Base-by-base conservation (phyloP, 2,113 vertebrate genomes). In the Pollimyrus isidori region DNA sequence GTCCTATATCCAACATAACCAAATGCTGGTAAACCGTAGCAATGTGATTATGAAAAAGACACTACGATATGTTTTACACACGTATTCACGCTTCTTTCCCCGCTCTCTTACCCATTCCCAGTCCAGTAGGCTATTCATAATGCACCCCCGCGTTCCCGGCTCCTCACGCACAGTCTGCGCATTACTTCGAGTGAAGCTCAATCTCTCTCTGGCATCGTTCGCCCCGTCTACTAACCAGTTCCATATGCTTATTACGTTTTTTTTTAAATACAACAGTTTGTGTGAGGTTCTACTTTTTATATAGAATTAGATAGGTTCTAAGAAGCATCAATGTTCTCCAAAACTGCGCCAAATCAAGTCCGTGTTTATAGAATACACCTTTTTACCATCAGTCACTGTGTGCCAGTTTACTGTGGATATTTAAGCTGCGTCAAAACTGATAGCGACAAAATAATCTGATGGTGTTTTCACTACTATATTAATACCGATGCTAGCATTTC, bases 161-260 rank as follows among this genome's bases (percentile, higher is more conserved):
- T 56, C 69, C 62, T 76, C 87, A 62, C 56, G 49, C 46, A 52
- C 49, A 90, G 45, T 91, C 88, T 39, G 13, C 87, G 56, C 88
- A n/a, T 85, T 88, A 88, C 52, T 73, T 52, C 35, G 45, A 73
- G 62, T 52, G 50, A 84, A 91, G 87, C 91, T 89, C 89, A 83
- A 92, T 95, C 53, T 9, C 56, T 58, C 21, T 62, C 86, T 92
- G 92, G 89, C 89, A 90, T 92, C 90, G 91, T 89, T 90, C 90
- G 91, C 92, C 91, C 88, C 91, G 91, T 93, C 90, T 93, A 91
- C 90, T 95, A 95, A 95, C 94, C 94, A 94, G 92, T 94, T 92
- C 94, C 95, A 95, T 92, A 94, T 95, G 95, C 93, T 93, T 90
- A 76, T 87, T 87, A 90, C 26, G 65, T 9, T 56, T 53, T 56